Conservation (phyloP, 2,113 vertebrate species). For the Xyliphius kryptos region DNA sequence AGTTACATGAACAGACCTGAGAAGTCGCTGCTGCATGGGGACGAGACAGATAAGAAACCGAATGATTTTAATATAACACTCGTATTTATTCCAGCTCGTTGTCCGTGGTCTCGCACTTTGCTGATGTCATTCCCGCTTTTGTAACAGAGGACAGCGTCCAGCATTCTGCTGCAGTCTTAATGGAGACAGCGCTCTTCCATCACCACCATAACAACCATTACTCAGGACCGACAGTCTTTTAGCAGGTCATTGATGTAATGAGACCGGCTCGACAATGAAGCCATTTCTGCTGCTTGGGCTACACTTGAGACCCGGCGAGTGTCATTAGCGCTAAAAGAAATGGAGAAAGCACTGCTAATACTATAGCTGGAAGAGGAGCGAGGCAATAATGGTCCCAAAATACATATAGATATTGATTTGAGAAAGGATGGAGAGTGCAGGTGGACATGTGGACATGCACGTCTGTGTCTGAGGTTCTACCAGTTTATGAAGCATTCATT, state of each 20-base stretch:
- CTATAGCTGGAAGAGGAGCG: constrained; percentile 8
- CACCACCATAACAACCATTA: constrained; percentile 22
- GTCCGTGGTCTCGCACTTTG: neutral
- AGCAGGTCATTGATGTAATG: constrained; percentile 29
- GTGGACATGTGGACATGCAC: no score
- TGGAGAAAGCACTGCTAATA: constrained; percentile 5
- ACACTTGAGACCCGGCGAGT: constrained; percentile 30
- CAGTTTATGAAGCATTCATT: no score
- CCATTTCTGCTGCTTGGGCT: constrained; percentile 24
- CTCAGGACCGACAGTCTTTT: constrained; percentile 22
- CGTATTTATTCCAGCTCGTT: neutral
- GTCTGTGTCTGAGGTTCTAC: no score
- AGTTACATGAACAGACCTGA: no score
- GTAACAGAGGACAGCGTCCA: constrained; percentile 14
- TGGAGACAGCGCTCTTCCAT: constrained; percentile 21
- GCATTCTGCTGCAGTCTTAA: constrained; percentile 26
- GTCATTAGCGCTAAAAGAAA: constrained; percentile 22
- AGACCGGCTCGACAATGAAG: constrained; percentile 21
- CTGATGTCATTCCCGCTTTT: constrained; percentile 16
- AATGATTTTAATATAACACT: no score
- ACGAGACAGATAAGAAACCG: no score
- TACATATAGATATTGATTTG: constrained; percentile 4
- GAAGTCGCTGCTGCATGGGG: no score
- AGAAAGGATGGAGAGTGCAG: no score
- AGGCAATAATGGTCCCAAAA: constrained; percentile 17